These are phyloP conservation scores for Drosophila austrosaltans DNA, from an alignment of 2,888 invertebrate species.

Conservation along the genomic window DNA sequence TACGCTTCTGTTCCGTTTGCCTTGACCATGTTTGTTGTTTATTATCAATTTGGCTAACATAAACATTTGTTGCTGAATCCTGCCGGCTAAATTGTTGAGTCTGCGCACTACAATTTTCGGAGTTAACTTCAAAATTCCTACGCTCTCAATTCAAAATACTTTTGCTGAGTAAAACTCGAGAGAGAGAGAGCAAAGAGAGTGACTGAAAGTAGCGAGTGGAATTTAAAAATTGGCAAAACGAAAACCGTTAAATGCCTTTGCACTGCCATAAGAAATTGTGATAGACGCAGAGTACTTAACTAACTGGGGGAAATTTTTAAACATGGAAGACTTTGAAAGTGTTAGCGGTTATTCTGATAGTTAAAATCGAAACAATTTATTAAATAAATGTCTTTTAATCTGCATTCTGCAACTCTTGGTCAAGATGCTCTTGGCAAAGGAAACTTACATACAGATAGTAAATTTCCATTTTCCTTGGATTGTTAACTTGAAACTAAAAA, in stretches of 20 bases:
- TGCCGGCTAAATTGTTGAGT: slow-evolving; percentile 79
- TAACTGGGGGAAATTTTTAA: background rate
- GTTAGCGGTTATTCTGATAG: too few relatives aligned
- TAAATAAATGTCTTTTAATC: too few relatives aligned
- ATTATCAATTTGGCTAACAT: slow-evolving; percentile 52
- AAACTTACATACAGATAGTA: too few relatives aligned
- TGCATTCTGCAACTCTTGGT: too few relatives aligned
- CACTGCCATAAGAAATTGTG: slow-evolving; percentile 19
- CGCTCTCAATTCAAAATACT: slow-evolving; percentile 46
- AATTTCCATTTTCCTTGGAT: too few relatives aligned
- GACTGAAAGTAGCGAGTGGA: slow-evolving; percentile 61
- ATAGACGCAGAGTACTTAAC: slow-evolving; percentile 2
- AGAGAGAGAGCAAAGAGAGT: slow-evolving; percentile 9
- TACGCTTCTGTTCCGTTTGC: too few relatives aligned
- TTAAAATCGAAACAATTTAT: too few relatives aligned
- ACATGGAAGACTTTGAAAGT: background rate
- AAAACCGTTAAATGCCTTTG: slow-evolving; percentile 64
- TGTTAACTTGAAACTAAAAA: too few relatives aligned
- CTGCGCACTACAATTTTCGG: slow-evolving; percentile 68
- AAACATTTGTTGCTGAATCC: slow-evolving; percentile 75
- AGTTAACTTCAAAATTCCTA: slow-evolving; percentile 59
- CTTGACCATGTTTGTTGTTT: slow-evolving; percentile 52
- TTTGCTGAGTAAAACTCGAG: slow-evolving; percentile 17
- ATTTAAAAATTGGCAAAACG: slow-evolving; percentile 48
- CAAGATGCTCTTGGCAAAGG: too few relatives aligned